Conservation (phyloP, 1,140 invertebrate species). For the Temnothorax nylanderi region DNA sequence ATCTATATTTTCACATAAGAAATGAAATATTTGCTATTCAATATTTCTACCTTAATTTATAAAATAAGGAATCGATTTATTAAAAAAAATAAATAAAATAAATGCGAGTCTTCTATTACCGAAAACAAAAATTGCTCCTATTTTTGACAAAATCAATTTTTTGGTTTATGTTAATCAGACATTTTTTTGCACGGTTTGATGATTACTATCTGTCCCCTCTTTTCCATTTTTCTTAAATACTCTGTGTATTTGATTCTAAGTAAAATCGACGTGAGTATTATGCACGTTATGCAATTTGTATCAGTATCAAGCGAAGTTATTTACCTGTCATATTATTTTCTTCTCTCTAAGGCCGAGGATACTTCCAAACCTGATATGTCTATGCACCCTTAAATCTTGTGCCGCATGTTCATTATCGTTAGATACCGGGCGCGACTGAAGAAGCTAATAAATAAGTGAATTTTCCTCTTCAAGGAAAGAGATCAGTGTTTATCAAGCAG, state of each 20-base stretch:
- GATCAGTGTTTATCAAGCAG: constrained; percentile 45
- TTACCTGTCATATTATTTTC: neutral
- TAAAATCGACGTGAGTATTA: neutral
- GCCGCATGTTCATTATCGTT: neutral
- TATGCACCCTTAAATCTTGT: neutral
- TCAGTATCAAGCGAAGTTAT: neutral
- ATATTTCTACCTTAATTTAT: neutral
- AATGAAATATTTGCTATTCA: neutral
- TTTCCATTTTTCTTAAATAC: neutral
- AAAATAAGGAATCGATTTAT: neutral
- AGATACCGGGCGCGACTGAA: neutral
- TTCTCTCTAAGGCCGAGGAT: neutral
- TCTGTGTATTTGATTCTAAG: neutral
- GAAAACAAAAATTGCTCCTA: neutral
- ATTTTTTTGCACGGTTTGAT: neutral
- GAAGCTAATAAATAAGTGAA: constrained; percentile 34
- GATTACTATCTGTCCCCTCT: neutral
- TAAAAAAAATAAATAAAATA: neutral
- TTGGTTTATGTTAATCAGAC: neutral
- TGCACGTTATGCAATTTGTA: neutral
- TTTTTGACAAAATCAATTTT: neutral
- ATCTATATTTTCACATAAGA: neutral
- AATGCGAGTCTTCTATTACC: neutral
- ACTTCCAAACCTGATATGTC: neutral
- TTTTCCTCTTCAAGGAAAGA: constrained; percentile 19